Percentiles rank a stretch among this genome's conserved stretches.
These are phyloP conservation scores for Choreutis nemorana DNA, from an alignment of 2,888 invertebrate genomes.

Conservation along the genomic window DNA sequence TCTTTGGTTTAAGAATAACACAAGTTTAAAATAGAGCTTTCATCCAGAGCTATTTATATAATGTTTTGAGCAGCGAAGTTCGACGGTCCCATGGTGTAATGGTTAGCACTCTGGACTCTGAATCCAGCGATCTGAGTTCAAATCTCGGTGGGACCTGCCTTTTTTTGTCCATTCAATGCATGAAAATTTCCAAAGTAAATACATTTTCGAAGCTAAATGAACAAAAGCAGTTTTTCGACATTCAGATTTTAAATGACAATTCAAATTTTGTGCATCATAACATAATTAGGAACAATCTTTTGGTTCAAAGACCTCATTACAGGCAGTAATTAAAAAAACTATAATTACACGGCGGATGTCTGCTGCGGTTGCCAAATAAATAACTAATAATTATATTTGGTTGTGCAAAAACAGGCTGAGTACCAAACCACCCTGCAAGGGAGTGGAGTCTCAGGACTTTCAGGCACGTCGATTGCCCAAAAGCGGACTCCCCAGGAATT, in stretches of 20 bases:
- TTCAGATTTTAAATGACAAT: not conserved
- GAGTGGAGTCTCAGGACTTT: no score
- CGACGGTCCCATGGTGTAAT: constrained; percentile 75
- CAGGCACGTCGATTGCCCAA: no score
- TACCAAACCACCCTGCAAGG: no score
- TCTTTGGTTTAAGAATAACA: not conserved
- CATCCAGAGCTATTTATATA: no score
- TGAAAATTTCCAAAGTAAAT: not conserved
- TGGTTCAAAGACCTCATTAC: constrained; percentile 32
- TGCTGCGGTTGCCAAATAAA: constrained; percentile 19
- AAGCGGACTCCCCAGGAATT: no score
- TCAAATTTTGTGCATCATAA: no score
- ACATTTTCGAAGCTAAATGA: no score
- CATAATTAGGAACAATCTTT: constrained; percentile 3
- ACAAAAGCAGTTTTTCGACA: not conserved
- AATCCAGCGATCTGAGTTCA: constrained; percentile 84
- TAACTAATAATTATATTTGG: constrained; percentile 15
- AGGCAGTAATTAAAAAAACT: constrained; percentile 20
- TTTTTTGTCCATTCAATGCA: not conserved
- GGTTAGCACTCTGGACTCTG: constrained; percentile 83
- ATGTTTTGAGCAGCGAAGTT: accelerated
- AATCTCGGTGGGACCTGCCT: constrained; percentile 76
- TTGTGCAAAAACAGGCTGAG: not conserved
- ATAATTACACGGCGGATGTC: constrained; percentile 23
- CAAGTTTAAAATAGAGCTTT: no score